These are phyloP conservation scores for Ophthalmolycus amberensis DNA, from an alignment of 2,113 vertebrate genomes.

Conservation along the genomic window DNA sequence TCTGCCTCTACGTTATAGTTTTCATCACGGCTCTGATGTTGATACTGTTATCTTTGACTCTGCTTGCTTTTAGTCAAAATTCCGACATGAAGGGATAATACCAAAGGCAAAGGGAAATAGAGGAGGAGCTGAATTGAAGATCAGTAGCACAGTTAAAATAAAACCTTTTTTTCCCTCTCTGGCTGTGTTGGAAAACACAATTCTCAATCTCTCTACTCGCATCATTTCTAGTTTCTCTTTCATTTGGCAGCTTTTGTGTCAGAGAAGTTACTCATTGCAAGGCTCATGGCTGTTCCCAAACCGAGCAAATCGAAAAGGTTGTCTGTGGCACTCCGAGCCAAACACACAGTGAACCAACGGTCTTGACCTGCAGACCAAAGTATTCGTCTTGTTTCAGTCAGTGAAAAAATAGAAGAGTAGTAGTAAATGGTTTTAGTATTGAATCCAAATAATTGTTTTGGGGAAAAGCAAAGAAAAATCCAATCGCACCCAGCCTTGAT, in stretches of 20 bases:
- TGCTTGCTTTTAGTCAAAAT: conserved; percentile 51
- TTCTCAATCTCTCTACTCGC: conserved; percentile 13
- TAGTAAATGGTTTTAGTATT: background rate
- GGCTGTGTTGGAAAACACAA: conserved; percentile 46
- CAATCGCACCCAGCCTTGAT: background rate
- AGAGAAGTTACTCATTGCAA: conserved; percentile 8
- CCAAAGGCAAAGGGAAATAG: conserved; percentile 58
- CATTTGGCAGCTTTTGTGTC: conserved; percentile 11
- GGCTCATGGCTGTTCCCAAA: conserved; percentile 13
- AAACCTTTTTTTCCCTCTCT: conserved; percentile 10
- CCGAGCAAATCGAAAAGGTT: conserved; percentile 42
- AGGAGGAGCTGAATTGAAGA: conserved; percentile 48
- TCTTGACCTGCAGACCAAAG: conserved; percentile 18
- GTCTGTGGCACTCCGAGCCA: conserved; percentile 18
- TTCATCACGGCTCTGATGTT: conserved; percentile 64
- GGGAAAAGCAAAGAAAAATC: background rate
- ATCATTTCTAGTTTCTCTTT: conserved; percentile 32
- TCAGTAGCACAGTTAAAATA: conserved; percentile 31
- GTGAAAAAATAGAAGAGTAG: background rate
- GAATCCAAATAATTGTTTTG: background rate
- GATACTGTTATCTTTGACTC: conserved; percentile 57
- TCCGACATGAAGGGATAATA: conserved; percentile 37
- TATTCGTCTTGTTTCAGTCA: background rate
- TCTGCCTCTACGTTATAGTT: conserved; percentile 37
- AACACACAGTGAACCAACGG: conserved; percentile 8